A percentile compares a stretch with the other conserved stretches of the same genome.
phyloP scores from a whole-genome alignment of 2,797 vertebrate species.

The Danionella dracula region DNA sequence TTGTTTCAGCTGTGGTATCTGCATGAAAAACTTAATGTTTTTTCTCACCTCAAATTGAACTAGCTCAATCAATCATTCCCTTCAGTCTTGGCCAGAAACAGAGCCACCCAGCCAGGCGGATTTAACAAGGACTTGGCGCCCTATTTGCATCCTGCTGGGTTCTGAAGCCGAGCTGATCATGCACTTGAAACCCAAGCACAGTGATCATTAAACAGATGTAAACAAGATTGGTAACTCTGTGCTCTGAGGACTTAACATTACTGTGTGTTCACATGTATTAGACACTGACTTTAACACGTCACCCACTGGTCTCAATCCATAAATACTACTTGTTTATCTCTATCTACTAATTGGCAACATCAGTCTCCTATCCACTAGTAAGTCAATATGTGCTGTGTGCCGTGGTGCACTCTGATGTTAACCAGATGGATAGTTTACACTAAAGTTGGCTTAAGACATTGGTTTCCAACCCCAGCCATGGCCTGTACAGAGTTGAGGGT shows the following conservation, averaged over 20 bases:
- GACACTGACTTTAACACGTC: no score
- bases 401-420: no score
- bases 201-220: constrained; percentile 21
- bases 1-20: constrained; percentile 25
- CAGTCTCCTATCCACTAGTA: no score
- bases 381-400: no score
- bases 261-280: no score
- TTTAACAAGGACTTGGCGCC: constrained; percentile 19
- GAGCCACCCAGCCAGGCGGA: constrained; percentile 8
- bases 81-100: constrained; percentile 21
- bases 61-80: constrained; percentile 35
- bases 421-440: no score
- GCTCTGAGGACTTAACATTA: background rate
- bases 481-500: no score
- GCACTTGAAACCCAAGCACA: constrained; percentile 21
- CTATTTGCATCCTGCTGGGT: background rate
- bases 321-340: no score
- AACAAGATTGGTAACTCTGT: background rate
- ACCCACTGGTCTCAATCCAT: no score
- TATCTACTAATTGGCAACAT: no score
- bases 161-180: constrained; percentile 10
- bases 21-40: constrained; percentile 22
- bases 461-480: no score
- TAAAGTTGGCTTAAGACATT: no score
- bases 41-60: constrained; percentile 17